Evolutionary conservation across 2,888 invertebrate genomes (phyloP).

Genomic region (Lacanobia oleracea): DNA sequence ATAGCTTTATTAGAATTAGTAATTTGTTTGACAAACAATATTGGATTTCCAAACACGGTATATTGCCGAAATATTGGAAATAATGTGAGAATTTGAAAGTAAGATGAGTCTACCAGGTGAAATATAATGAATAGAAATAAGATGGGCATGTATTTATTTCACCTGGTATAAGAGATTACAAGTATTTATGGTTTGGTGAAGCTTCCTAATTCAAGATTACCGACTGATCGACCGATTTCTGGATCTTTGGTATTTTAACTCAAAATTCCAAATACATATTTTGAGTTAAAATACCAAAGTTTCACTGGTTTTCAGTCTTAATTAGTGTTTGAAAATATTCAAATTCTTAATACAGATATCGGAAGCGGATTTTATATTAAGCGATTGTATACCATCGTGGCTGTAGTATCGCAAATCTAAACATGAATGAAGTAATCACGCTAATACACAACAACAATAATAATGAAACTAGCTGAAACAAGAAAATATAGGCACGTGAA

Average conservation of each 20-base stretch:
- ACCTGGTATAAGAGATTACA: neutral
- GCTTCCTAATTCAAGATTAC: neutral
- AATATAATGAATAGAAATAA: no score
- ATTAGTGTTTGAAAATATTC: no score
- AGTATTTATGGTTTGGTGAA: neutral
- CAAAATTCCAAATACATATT: no score
- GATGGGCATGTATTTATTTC: no score
- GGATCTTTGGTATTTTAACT: no score
- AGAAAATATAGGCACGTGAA: neutral
- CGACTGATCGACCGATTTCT: no score
- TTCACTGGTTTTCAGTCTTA: no score
- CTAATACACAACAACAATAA: no score
- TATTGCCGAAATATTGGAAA: constrained; percentile 24
- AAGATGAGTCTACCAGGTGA: neutral
- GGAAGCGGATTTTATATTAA: no score
- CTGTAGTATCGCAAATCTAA: neutral
- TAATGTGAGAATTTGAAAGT: constrained; percentile 10
- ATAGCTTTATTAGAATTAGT: constrained; percentile 36
- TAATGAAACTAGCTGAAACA: neutral
- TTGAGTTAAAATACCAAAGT: no score
- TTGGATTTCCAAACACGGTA: constrained; percentile 23
- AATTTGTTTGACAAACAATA: constrained; percentile 43
- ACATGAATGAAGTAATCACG: neutral
- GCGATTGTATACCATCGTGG: neutral
- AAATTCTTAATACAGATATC: neutral